Evolutionary conservation across 1,140 invertebrate genomes (phyloP).

Genomic region (Hyles vespertilio): DNA sequence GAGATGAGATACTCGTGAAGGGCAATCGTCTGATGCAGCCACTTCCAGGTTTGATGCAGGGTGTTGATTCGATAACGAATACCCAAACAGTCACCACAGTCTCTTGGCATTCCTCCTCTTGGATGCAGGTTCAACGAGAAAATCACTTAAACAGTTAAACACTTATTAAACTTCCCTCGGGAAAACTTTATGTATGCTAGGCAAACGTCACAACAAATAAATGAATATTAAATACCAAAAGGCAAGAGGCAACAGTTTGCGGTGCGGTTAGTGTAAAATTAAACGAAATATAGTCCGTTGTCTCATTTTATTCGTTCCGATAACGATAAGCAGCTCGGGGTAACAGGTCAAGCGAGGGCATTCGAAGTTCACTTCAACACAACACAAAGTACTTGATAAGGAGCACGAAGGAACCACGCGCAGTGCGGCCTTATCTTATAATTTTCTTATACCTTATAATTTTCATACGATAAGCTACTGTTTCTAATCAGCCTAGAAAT

Average conservation of each 20-base stretch:
- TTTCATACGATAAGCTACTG: conserved; percentile 1
- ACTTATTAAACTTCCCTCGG: conserved; percentile 21
- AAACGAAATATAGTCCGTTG: conserved; percentile 57
- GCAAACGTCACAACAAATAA: conserved; percentile 13
- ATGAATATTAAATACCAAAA: conserved; percentile 17
- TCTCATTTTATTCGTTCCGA: conserved; percentile 69
- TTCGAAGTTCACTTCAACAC: conserved; percentile 60
- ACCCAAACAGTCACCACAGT: conserved; percentile 88
- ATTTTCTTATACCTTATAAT: too few relatives aligned
- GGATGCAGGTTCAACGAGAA: conserved; percentile 76
- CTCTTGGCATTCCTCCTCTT: conserved; percentile 88
- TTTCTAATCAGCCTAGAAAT: conserved; percentile 1
- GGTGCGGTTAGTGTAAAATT: conserved; percentile 48
- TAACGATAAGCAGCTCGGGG: conserved; percentile 66
- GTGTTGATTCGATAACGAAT: conserved; percentile 88
- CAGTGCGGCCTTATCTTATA: conserved; percentile 27
- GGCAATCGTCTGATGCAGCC: conserved; percentile 91
- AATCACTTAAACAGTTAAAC: conserved; percentile 56
- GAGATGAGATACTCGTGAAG: conserved; percentile 90
- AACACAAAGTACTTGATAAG: conserved; percentile 67
- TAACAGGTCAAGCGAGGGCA: conserved; percentile 69
- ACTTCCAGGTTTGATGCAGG: conserved; percentile 94
- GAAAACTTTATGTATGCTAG: neutral
- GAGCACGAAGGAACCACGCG: conserved; percentile 62
- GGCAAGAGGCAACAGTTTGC: conserved; percentile 21